phyloP scores from a whole-genome alignment of 2,888 invertebrate genomes.

The Cataglyphis livida region DNA sequence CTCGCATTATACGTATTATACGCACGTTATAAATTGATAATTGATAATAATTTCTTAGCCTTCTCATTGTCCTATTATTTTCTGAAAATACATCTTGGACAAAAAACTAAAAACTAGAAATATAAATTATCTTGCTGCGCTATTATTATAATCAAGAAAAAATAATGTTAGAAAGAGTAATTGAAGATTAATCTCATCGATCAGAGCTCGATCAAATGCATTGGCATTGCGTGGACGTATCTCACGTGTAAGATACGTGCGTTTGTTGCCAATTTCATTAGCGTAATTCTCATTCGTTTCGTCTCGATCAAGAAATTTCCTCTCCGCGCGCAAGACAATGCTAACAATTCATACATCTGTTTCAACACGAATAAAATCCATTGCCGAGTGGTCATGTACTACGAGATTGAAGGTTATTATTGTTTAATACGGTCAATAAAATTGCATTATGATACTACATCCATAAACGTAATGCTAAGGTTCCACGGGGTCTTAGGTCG shows the following conservation, averaged over 20 bases:
- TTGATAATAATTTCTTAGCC: neutral
- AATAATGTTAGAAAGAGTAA: slow-evolving; percentile 40
- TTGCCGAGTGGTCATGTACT: slow-evolving; percentile 73
- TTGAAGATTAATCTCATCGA: slow-evolving; percentile 40
- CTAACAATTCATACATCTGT: slow-evolving; percentile 70
- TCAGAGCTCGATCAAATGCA: slow-evolving; percentile 32
- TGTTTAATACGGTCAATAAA: slow-evolving; percentile 78
- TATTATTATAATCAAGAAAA: slow-evolving; percentile 26
- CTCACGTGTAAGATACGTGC: slow-evolving; percentile 23
- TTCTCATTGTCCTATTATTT: neutral
- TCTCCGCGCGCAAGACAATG: slow-evolving; percentile 65
- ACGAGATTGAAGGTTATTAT: slow-evolving; percentile 78
- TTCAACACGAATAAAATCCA: slow-evolving; percentile 74
- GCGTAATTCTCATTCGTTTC: slow-evolving; percentile 48
- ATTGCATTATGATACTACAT: slow-evolving; percentile 72
- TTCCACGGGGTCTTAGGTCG: slow-evolving; percentile 69
- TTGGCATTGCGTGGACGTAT: slow-evolving; percentile 13
- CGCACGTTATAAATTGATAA: neutral
- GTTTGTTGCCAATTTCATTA: slow-evolving; percentile 38
- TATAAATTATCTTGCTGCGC: slow-evolving; percentile 30
- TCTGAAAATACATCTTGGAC: neutral
- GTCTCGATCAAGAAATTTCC: slow-evolving; percentile 57
- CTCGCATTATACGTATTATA: neutral
- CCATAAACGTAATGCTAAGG: slow-evolving; percentile 66
- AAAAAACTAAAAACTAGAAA: slow-evolving; percentile 17